Percentiles rank a stretch among this genome's conserved stretches.
Conservation (phyloP, 2,797 vertebrate genomes). For the Sciurus carolinensis region DNA sequence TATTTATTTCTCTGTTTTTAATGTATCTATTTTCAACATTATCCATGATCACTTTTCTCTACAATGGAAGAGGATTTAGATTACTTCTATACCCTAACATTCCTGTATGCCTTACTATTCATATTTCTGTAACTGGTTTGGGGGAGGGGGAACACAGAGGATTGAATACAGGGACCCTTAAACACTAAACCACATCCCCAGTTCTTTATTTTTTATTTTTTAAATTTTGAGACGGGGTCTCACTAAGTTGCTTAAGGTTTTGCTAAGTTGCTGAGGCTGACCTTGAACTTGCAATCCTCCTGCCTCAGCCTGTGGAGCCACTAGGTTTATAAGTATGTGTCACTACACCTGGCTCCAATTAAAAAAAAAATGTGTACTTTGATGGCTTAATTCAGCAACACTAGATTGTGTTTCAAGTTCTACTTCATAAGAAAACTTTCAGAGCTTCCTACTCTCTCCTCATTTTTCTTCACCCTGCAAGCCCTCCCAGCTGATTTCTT, state of each 20-base stretch:
- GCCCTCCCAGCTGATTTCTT: neutral
- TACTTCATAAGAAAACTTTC: neutral
- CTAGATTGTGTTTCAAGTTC: neutral
- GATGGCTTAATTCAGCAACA: neutral
- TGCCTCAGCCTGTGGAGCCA: too few relatives aligned
- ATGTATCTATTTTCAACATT: neutral
- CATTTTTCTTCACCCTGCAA: neutral
- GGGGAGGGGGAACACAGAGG: too few relatives aligned
- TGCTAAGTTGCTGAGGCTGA: too few relatives aligned
- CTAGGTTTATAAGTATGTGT: too few relatives aligned
- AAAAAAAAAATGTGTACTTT: neutral
- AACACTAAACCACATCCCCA: too few relatives aligned
- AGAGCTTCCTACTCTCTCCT: neutral
- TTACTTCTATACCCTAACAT: neutral
- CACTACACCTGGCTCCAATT: too few relatives aligned
- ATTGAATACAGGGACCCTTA: too few relatives aligned
- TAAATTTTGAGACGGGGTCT: too few relatives aligned
- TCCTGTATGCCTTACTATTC: neutral
- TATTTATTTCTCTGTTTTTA: neutral
- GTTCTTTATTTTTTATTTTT: too few relatives aligned
- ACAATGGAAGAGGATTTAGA: neutral
- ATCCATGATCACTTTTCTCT: neutral
- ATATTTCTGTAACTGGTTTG: neutral
- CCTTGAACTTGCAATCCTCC: too few relatives aligned
- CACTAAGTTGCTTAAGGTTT: too few relatives aligned